Percentiles rank a stretch among this genome's conserved stretches.
These are phyloP conservation scores for Keiferia lycopersicella DNA, from an alignment of 2,888 invertebrate genomes.

Conservation along the genomic window DNA sequence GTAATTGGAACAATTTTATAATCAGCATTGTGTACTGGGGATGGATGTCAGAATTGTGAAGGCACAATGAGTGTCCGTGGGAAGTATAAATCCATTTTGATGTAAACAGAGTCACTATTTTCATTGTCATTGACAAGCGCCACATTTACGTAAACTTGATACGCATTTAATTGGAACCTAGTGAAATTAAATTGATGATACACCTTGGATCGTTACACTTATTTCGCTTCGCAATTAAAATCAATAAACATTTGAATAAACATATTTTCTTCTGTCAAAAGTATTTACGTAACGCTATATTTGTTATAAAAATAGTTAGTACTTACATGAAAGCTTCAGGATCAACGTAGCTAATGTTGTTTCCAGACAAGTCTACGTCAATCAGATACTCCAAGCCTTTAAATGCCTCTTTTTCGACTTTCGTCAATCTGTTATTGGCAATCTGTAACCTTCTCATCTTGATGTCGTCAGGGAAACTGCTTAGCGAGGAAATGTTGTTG, in stretches of 20 bases:
- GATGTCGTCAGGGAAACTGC: constrained; percentile 84
- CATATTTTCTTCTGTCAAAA: too few species aligned
- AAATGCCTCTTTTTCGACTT: constrained; percentile 83
- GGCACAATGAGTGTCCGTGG: constrained; percentile 53
- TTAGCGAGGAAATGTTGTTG: constrained; percentile 82
- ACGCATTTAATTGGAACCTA: neutral
- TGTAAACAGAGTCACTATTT: constrained; percentile 42
- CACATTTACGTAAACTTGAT: neutral
- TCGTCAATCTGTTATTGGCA: constrained; percentile 84
- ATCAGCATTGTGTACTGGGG: constrained; percentile 59
- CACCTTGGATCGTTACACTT: too few species aligned
- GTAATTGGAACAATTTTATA: constrained; percentile 75
- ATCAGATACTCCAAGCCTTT: constrained; percentile 84
- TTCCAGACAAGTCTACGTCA: constrained; percentile 86
- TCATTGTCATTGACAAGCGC: constrained; percentile 18
- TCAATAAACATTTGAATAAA: too few species aligned
- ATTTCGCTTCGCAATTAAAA: too few species aligned
- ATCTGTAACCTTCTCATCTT: constrained; percentile 86
- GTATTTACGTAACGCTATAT: too few species aligned
- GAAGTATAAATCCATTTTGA: constrained; percentile 42
- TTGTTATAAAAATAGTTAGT: too few species aligned
- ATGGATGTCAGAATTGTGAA: constrained; percentile 46
- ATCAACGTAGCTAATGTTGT: constrained; percentile 83
- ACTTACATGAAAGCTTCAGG: constrained; percentile 85
- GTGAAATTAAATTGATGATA: neutral